Conservation (phyloP, 2,113 vertebrate genomes). For the Octodon degus region DNA sequence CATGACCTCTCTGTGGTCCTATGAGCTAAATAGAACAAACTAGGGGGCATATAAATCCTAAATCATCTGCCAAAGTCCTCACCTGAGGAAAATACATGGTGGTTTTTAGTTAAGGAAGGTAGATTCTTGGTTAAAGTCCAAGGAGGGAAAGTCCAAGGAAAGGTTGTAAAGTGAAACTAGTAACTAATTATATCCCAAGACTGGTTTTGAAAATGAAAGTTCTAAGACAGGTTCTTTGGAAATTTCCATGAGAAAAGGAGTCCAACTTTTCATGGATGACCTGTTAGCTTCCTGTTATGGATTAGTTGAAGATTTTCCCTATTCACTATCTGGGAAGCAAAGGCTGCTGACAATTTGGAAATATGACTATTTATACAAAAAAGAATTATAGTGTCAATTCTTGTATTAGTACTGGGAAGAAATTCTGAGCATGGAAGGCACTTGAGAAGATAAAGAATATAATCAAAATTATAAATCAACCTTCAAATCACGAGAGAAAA, state of each 20-base stretch:
- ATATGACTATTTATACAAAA: neutral
- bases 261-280: neutral
- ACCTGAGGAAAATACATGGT: neutral
- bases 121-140: neutral
- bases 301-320: neutral
- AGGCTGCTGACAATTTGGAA: neutral
- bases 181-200: neutral
- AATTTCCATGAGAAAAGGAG: neutral
- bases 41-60: neutral
- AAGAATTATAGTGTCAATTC: neutral
- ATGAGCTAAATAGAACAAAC: neutral
- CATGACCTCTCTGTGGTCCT: neutral
- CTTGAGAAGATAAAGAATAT: neutral
- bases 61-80: neutral
- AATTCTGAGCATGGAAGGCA: slow-evolving; percentile 13
- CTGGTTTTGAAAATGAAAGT: neutral
- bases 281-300: neutral
- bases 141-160: neutral
- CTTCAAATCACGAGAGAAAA: neutral
- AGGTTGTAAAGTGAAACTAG: neutral
- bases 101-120: neutral
- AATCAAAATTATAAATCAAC: neutral
- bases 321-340: neutral
- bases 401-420: slow-evolving; percentile 7
- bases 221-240: neutral